These are phyloP conservation scores for Sebastes fasciatus DNA, from an alignment of 2,113 vertebrate genomes.

Conservation along the genomic window DNA sequence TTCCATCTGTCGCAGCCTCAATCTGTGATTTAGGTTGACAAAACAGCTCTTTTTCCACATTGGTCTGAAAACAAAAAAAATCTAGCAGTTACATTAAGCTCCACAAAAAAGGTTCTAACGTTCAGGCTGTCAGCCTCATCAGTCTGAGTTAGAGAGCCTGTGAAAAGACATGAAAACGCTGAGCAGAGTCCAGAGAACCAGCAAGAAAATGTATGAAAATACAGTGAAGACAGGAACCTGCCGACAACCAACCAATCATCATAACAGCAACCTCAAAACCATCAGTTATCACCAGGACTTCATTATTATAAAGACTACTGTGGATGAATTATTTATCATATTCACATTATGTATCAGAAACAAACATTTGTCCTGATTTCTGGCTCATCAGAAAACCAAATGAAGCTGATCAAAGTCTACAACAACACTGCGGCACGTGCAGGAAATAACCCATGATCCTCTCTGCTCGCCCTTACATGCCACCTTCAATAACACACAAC, in stretches of 20 bases:
- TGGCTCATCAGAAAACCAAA: neutral
- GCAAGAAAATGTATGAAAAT: neutral
- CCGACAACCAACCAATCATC: neutral
- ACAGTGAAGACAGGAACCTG: neutral
- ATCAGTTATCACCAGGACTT: neutral
- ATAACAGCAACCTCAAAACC: neutral
- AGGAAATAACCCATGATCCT: slow-evolving; percentile 17
- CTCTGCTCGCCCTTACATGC: neutral
- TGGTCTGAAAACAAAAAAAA: too few species aligned
- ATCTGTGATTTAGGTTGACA: too few species aligned
- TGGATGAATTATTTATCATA: neutral
- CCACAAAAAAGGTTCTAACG: too few species aligned
- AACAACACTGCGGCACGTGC: slow-evolving; percentile 2
- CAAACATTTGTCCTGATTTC: neutral
- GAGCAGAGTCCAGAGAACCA: too few species aligned
- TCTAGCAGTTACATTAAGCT: too few species aligned
- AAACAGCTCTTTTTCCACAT: too few species aligned
- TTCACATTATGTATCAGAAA: neutral
- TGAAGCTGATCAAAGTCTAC: slow-evolving; percentile 1
- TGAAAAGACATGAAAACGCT: neutral
- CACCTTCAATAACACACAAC: neutral
- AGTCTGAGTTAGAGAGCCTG: neutral
- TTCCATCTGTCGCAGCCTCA: neutral
- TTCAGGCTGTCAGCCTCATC: too few species aligned
- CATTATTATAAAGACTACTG: too few species aligned